Conservation (phyloP, 2,888 invertebrate genomes). For the Xylophagus ater region DNA sequence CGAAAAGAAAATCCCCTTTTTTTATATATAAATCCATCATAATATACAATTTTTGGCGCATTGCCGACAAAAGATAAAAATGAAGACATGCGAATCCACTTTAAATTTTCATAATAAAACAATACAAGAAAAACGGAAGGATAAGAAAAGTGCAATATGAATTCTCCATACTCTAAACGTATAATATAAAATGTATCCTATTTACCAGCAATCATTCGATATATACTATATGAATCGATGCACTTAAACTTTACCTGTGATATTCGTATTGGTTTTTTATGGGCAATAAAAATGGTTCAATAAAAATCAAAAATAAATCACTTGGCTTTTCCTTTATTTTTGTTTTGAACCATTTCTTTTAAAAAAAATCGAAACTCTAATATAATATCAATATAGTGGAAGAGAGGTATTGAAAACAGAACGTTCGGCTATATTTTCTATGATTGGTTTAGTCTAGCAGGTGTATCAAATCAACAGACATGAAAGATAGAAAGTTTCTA, state of each 20-base stretch:
- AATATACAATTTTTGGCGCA: slow-evolving; percentile 8
- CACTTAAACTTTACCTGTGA: neutral
- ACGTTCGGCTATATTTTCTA: too few relatives aligned
- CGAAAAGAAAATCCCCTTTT: too few relatives aligned
- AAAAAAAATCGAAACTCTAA: too few relatives aligned
- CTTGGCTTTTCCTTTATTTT: slow-evolving; percentile 8
- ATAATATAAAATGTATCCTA: slow-evolving; percentile 14
- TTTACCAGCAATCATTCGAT: slow-evolving; percentile 14
- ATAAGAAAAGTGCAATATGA: neutral
- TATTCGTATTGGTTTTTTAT: slow-evolving; percentile 10
- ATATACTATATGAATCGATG: slow-evolving; percentile 1
- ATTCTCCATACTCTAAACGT: too few relatives aligned
- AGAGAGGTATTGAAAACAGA: slow-evolving; percentile 5
- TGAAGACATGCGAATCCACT: slow-evolving; percentile 13
- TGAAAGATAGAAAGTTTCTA: too few relatives aligned
- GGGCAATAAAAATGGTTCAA: slow-evolving; percentile 16
- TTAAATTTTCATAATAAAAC: slow-evolving; percentile 5
- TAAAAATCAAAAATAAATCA: slow-evolving; percentile 16
- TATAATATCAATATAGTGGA: slow-evolving; percentile 2
- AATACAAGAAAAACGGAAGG: neutral
- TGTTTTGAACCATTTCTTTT: too few relatives aligned
- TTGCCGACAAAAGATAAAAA: slow-evolving; percentile 11
- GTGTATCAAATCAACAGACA: too few relatives aligned
- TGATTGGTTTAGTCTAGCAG: too few relatives aligned
- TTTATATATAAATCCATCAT: too few relatives aligned